Base-by-base conservation (phyloP, 2,113 vertebrate species). In the Capreolus pygargus region DNA sequence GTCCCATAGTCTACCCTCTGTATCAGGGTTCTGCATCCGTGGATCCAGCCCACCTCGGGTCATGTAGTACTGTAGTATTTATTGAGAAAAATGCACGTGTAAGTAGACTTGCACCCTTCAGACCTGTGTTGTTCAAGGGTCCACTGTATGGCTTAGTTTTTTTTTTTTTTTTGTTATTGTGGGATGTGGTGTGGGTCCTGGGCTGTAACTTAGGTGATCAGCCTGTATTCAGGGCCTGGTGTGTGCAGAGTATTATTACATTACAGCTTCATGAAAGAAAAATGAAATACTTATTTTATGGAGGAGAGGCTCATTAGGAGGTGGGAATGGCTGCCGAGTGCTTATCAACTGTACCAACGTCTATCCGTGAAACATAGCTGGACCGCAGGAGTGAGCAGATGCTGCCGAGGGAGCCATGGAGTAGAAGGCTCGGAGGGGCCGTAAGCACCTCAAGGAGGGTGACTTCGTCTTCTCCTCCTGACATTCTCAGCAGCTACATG, bases 331-430 rank as follows among this genome's bases (percentile, higher is more conserved):
- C 12, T 36, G 50, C 47, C 2, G 54, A 57, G 70, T 16, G 8
- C 76, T 45, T 23, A 4, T 52, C 61, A 5, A 0, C 14, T 5
- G 3, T 19, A 10, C 47, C 86, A 2, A 0, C 3, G 0, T 30
- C 0, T 5, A 1, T 11, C 88, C 11, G 1, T 6, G 27, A 33
- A 25, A 28, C 13, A 17, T 1, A 12, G 60, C 58, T 5, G 10
- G 1, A 11, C 58, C 7, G 30, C 50, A 28, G 61, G 43, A 67
- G 91, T 13, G 43, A 47, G 30, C 45, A 58, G 3, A 16, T 11
- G 5, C 3, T 3, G 43, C 33, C 7, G 0, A 3, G 36, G 57
- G 45, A 47, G 57, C 11, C 78, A 8, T 17, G 7, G n/a, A 5
- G 67, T 19, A 0, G 14, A 9, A 23, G 9, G 39, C 43, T 60